Conservation (phyloP, 2,113 vertebrate genomes). For the Calidris pugnax region DNA sequence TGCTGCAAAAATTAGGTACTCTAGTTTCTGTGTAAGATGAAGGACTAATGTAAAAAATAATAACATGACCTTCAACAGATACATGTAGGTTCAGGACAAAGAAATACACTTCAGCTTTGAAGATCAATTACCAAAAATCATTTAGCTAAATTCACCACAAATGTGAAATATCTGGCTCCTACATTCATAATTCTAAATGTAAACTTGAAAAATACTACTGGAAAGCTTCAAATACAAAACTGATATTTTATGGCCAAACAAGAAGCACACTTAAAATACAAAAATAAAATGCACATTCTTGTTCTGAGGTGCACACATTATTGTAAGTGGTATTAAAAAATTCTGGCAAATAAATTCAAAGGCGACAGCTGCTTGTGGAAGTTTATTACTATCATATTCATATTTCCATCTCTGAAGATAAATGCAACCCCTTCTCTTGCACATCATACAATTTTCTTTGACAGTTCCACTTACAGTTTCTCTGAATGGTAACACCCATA, state of each 20-base stretch:
- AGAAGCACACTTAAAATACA: neutral
- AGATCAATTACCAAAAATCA: neutral
- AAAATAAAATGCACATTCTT: neutral
- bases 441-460: conserved; percentile 9
- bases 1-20: neutral
- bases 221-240: neutral
- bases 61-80: neutral
- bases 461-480: neutral
- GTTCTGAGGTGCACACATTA: neutral
- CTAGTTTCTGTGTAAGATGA: neutral
- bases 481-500: neutral
- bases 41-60: neutral
- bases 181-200: neutral
- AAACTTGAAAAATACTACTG: neutral
- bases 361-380: neutral
- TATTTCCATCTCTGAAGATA: neutral
- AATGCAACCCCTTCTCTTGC: neutral
- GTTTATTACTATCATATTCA: neutral
- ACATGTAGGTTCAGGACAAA: neutral
- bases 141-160: neutral
- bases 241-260: neutral
- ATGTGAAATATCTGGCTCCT: neutral
- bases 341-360: neutral
- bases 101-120: neutral
- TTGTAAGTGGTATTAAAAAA: neutral